Conservation (phyloP, 2,888 invertebrate species). For the Lasioglossum marginatum region DNA sequence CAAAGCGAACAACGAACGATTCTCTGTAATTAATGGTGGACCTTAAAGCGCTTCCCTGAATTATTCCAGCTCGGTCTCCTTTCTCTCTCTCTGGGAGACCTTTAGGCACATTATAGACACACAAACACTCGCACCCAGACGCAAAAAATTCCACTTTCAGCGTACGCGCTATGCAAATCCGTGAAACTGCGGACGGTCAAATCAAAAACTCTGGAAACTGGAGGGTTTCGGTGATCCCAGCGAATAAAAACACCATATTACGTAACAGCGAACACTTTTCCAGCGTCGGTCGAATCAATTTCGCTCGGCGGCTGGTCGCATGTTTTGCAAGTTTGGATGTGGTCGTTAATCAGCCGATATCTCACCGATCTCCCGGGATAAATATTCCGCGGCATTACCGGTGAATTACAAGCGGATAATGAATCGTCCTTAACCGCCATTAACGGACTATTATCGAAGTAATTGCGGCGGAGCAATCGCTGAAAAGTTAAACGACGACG, state of each 20-base stretch:
- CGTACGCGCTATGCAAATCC: neutral
- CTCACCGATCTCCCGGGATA: slow-evolving; percentile 1
- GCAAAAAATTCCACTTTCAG: neutral
- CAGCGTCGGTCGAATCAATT: slow-evolving; percentile 14
- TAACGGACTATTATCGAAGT: slow-evolving; percentile 55
- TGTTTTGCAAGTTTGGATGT: slow-evolving; percentile 1
- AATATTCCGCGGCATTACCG: slow-evolving; percentile 34
- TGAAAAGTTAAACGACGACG: slow-evolving; percentile 57
- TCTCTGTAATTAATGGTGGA: neutral
- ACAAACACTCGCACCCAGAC: neutral
- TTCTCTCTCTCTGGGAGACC: neutral
- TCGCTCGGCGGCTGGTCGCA: neutral
- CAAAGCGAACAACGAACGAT: slow-evolving; percentile 4
- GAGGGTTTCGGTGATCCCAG: neutral
- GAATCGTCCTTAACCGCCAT: slow-evolving; percentile 43
- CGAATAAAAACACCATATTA: neutral
- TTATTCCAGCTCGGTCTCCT: slow-evolving; percentile 1
- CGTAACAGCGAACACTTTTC: neutral
- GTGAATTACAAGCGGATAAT: slow-evolving; percentile 47
- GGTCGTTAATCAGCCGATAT: slow-evolving; percentile 36
- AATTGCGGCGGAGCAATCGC: slow-evolving; percentile 61
- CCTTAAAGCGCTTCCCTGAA: slow-evolving; percentile 15
- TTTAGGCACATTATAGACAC: neutral
- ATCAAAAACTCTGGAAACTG: neutral
- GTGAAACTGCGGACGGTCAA: neutral